Percentiles rank a stretch among this genome's conserved stretches.
Evolutionary conservation across 2,888 invertebrate genomes (phyloP).

Genomic region (Tachina fera): DNA sequence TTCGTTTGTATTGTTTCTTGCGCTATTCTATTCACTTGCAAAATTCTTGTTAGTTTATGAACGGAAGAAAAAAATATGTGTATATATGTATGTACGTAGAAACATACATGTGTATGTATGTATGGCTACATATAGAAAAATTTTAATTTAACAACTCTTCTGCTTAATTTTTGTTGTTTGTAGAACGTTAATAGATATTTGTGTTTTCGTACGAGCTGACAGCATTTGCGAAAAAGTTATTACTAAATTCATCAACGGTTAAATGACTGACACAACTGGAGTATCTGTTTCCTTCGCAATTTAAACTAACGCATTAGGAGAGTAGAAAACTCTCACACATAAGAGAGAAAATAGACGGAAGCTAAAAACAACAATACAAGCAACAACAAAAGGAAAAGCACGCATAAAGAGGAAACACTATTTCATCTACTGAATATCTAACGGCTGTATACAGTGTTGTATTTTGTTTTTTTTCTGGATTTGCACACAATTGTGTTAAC

Average conservation of each 20-base stretch:
- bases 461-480: neutral
- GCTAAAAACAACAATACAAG: conserved; percentile 27
- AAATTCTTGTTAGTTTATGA: conserved; percentile 25
- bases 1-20: neutral
- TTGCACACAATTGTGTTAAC: neutral
- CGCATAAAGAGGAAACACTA: conserved; percentile 48
- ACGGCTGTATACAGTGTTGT: conserved; percentile 36
- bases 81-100: neutral
- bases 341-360: conserved; percentile 16
- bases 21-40: conserved; percentile 30
- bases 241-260: conserved; percentile 68
- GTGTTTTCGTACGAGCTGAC: conserved; percentile 51
- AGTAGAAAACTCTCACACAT: neutral
- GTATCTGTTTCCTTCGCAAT: conserved; percentile 59
- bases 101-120: neutral
- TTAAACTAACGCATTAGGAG: conserved; percentile 55
- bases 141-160: conserved; percentile 42
- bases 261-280: conserved; percentile 65
- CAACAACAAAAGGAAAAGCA: conserved; percentile 42
- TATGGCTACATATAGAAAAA: conserved; percentile 28
- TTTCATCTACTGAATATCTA: conserved; percentile 13
- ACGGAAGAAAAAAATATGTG: conserved; percentile 15
- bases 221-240: conserved; percentile 68
- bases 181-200: conserved; percentile 47
- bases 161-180: conserved; percentile 47